Evolutionary conservation across 2,113 vertebrate species (phyloP).

Genomic region (Corapipo altera): DNA sequence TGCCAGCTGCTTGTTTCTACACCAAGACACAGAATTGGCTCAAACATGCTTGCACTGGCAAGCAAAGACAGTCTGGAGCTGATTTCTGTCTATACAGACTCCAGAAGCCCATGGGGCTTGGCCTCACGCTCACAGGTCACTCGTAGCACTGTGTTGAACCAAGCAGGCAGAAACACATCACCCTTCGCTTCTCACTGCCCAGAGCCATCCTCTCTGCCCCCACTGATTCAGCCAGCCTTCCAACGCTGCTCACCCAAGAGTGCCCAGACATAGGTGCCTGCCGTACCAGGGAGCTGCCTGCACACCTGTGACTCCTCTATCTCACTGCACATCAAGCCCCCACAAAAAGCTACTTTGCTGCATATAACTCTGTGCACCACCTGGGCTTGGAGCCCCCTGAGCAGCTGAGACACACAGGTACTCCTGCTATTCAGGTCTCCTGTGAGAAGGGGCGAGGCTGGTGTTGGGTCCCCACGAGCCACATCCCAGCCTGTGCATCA

Average conservation of each 20-base stretch:
- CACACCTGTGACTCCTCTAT: not conserved
- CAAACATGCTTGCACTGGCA: not conserved
- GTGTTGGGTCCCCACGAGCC: not conserved
- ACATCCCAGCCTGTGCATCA: not conserved
- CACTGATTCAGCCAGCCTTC: not conserved
- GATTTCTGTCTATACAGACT: not conserved
- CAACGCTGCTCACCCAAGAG: accelerated
- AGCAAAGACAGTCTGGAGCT: not conserved
- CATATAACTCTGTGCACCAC: not conserved
- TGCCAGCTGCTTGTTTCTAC: not conserved
- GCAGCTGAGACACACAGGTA: accelerated
- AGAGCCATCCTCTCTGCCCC: not conserved
- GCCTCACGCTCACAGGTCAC: accelerated
- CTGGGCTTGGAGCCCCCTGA: accelerated
- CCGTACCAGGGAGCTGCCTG: not conserved
- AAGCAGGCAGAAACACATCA: not conserved
- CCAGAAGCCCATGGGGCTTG: not conserved
- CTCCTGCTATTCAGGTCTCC: not conserved
- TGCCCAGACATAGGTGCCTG: not conserved
- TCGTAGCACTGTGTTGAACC: not conserved
- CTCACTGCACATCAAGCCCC: not conserved
- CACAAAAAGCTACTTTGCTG: not conserved
- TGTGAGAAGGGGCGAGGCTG: not conserved
- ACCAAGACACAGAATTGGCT: not conserved
- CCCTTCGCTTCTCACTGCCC: accelerated